Evolutionary conservation across 2,888 invertebrate genomes (phyloP).

Genomic region (Homarus gammarus): DNA sequence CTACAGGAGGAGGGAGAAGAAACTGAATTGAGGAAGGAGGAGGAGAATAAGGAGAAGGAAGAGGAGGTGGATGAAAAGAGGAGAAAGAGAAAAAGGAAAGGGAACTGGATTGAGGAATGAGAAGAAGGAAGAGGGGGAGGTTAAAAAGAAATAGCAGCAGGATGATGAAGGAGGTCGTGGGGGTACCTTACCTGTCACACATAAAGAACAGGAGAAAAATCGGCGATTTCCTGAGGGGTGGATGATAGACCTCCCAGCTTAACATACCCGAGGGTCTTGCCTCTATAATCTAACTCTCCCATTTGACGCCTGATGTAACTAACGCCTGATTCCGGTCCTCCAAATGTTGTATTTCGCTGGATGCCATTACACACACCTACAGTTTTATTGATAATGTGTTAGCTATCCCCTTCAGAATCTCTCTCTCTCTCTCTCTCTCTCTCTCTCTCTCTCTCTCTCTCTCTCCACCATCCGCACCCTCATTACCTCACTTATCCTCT

Average conservation of each 20-base stretch:
- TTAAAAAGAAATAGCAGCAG: background rate
- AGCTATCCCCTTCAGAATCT: background rate
- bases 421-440: constrained; percentile 26
- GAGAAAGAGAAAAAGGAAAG: background rate
- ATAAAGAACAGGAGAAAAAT: background rate
- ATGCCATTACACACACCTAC: background rate
- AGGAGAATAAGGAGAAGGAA: background rate
- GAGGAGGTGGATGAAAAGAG: background rate
- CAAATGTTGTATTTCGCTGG: no score
- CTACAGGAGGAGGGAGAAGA: no score
- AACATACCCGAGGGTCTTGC: no score
- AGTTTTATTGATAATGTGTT: background rate
- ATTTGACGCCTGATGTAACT: no score
- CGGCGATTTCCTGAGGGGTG: background rate
- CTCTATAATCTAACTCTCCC: no score
- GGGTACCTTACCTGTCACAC: background rate
- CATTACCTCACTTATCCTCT: no score
- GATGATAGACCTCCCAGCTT: no score
- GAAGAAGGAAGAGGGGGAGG: background rate
- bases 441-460: constrained; percentile 26
- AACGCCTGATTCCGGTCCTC: no score
- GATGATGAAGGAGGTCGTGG: background rate
- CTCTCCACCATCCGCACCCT: no score
- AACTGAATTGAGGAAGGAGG: no score
- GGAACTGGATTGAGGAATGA: background rate